phyloP scores from a whole-genome alignment of 2,797 vertebrate genomes.

The Chanos chanos region DNA sequence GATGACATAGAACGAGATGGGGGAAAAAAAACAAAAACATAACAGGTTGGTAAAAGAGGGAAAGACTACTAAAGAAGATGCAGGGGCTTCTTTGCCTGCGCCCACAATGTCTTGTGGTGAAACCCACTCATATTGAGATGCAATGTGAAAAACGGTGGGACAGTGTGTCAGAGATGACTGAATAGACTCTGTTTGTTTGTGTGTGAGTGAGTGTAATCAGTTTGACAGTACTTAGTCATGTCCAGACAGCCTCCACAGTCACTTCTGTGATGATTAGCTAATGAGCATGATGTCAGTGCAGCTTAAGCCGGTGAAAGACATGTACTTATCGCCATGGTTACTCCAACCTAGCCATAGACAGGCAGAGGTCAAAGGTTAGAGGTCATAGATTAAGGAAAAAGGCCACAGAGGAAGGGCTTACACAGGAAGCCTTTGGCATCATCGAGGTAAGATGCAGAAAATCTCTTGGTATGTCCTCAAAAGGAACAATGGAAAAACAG shows the following conservation, averaged over 20 bases:
- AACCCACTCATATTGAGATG: too few relatives aligned
- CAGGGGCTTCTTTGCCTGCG: too few relatives aligned
- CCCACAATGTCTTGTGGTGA: too few relatives aligned
- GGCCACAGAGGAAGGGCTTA: too few relatives aligned
- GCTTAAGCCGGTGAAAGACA: constrained; percentile 8
- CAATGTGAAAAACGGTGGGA: neutral
- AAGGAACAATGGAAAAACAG: too few relatives aligned
- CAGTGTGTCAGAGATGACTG: neutral
- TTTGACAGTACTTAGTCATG: neutral
- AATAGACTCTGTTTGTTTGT: neutral
- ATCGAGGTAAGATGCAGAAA: too few relatives aligned
- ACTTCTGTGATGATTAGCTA: constrained; percentile 20
- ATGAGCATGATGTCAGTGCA: constrained; percentile 31
- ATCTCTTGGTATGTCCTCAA: too few relatives aligned
- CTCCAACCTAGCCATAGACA: neutral
- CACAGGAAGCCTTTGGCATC: too few relatives aligned
- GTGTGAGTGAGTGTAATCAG: neutral
- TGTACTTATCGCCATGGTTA: neutral
- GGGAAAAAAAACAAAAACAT: too few relatives aligned
- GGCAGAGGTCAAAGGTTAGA: constrained; percentile 5
- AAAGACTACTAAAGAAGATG: too few relatives aligned
- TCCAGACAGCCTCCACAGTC: neutral
- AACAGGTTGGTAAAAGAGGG: too few relatives aligned
- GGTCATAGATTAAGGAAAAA: neutral
- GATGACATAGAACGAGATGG: too few relatives aligned